Evolutionary conservation across 2,113 vertebrate species (phyloP), one percentile per base, ranked within the genome.

Genomic region (Colinus virginianus): DNA sequence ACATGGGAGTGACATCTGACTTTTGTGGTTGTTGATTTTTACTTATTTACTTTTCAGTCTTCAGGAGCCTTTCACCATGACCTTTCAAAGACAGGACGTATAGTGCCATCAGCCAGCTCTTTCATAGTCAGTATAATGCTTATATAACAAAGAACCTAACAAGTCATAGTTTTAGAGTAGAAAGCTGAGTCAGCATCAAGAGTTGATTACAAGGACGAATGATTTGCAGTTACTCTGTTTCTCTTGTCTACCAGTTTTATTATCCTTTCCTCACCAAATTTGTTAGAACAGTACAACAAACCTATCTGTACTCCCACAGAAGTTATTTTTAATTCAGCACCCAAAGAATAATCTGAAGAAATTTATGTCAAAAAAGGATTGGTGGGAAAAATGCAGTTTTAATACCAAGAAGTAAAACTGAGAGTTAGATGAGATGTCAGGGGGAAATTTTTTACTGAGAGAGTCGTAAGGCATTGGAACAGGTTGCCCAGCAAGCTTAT

Each of bases 221-320:
- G 72, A 2, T 34, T 64, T 59, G 18, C 34, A 32, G 25, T 45
- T 80, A n/a, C 3, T 32, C 40, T 40, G 7, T 0, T 69, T 90
- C 83, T 69, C 19, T n/a, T 74, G 30, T 5, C 8, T 62, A 22
- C n/a, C 12, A 19, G 70, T 84, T 7, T 84, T 78, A 9, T 8
- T 45, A 7, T 5, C 3, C 26, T 70, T 90, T 78, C 8, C 18
- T 48, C 30, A 19, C 30, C 19, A 51, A 51, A 10, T 23, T 48
- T 91, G 25, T 23, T 75, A 67, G 40, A 87, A 45, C 5, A 66
- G 8, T n/a, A 22, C 34, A 81, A 7, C 7, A 6, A 5, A 70
- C 14, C 6, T n/a, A n/a, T 49, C 2, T 38, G 13, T 46, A 40
- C 10, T 36, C 6, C 20, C 0, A 0, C 11, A 42, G 25, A 84